These are phyloP conservation scores for Ceratitis capitata DNA, from an alignment of 1,140 invertebrate genomes.

Conservation along the genomic window DNA sequence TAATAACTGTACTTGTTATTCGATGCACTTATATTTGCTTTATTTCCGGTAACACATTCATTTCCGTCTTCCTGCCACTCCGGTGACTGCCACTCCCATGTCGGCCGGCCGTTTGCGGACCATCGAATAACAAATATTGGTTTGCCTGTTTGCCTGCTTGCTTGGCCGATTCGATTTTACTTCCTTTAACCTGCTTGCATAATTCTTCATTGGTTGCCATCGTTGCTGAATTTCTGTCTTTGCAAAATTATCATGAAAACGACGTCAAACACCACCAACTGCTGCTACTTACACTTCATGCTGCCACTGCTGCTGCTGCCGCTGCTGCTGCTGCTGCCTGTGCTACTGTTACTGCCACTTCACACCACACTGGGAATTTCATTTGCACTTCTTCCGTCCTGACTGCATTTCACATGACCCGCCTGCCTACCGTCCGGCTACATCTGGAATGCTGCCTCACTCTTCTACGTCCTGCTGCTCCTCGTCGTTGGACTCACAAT, in stretches of 20 bases:
- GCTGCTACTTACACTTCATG: neutral
- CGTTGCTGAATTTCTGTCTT: conserved; percentile 14
- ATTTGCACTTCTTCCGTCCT: conserved; percentile 30
- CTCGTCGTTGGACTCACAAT: neutral
- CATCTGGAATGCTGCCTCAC: neutral
- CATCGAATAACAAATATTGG: conserved; percentile 11
- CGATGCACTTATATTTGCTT: neutral
- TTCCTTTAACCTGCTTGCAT: conserved; percentile 30
- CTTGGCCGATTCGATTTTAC: conserved; percentile 8
- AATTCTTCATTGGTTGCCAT: conserved; percentile 36
- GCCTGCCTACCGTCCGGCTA: neutral
- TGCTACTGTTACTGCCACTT: neutral
- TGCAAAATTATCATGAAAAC: neutral
- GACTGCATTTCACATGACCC: neutral
- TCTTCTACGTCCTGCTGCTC: neutral
- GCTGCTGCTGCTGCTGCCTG: neutral
- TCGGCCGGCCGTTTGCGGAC: conserved; percentile 4
- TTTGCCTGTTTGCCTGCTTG: too few relatives aligned
- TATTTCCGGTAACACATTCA: conserved; percentile 35
- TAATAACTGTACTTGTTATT: neutral
- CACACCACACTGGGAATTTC: conserved; percentile 13
- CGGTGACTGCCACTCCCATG: neutral
- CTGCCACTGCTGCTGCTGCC: neutral
- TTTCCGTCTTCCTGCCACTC: conserved; percentile 26
- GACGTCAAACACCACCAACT: neutral